Percentiles rank a stretch among this genome's conserved stretches.
Conservation (phyloP, 2,113 vertebrate species). For the Turnix velox region DNA sequence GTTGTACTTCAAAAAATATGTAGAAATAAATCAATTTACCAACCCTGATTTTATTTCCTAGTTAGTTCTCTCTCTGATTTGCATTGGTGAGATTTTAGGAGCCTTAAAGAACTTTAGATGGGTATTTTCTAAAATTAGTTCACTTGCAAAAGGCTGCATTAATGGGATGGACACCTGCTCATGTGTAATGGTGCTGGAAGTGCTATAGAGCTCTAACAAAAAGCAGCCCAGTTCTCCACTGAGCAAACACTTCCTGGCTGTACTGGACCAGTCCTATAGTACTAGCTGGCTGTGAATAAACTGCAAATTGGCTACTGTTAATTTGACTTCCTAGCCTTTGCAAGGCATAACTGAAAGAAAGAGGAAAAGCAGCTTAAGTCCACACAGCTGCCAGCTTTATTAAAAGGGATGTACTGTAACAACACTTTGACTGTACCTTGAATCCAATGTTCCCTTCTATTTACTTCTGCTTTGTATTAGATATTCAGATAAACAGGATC, state of each 20-base stretch:
- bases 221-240: background rate
- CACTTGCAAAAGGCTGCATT: background rate
- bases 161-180: background rate
- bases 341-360: background rate
- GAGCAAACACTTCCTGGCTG: rapidly evolving
- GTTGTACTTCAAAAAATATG: background rate
- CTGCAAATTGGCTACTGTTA: background rate
- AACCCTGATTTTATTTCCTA: background rate
- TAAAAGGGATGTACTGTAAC: background rate
- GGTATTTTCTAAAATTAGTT: background rate
- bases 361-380: background rate
- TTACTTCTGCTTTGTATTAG: background rate
- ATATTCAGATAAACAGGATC: background rate
- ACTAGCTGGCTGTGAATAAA: background rate
- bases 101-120: background rate
- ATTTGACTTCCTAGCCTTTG: background rate
- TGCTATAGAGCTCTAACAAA: background rate
- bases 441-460: background rate
- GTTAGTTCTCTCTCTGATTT: background rate
- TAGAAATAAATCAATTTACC: background rate
- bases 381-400: background rate
- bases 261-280: background rate
- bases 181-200: background rate
- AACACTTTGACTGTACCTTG: background rate
- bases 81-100: rapidly evolving